phyloP scores from a whole-genome alignment of 2,113 vertebrate genomes.

The Neoarius graeffei region DNA sequence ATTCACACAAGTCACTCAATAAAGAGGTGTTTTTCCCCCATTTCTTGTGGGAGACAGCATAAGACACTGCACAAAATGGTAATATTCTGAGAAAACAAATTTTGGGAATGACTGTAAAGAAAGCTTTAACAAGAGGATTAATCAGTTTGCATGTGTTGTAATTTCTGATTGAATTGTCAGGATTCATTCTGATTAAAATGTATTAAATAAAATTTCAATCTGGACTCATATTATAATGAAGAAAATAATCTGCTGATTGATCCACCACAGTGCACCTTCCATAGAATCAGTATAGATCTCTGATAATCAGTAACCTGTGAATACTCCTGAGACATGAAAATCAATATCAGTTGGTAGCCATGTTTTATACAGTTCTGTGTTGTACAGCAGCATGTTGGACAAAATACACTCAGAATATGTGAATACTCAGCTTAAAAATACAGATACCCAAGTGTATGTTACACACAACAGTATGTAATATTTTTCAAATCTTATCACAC shows the following conservation, averaged over 20 bases:
- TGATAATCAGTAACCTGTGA: conserved; percentile 16
- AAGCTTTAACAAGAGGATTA: neutral
- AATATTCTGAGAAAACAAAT: neutral
- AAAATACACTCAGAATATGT: neutral
- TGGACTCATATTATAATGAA: neutral
- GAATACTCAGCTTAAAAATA: conserved; percentile 20
- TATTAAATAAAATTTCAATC: neutral
- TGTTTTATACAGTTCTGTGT: neutral
- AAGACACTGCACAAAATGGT: neutral
- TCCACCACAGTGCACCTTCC: neutral
- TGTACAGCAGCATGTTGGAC: neutral
- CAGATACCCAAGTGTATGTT: conserved; percentile 19
- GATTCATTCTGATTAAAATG: neutral
- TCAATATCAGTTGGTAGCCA: neutral
- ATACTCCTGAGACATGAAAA: neutral
- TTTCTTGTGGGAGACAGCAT: neutral
- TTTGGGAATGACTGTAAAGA: neutral
- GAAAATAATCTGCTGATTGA: neutral
- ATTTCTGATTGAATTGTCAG: neutral
- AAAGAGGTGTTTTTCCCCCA: conserved; percentile 3
- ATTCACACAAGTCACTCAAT: conserved; percentile 52
- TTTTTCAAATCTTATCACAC: conserved; percentile 27
- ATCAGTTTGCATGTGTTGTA: neutral
- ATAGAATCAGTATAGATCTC: conserved; percentile 14
- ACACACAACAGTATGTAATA: conserved; percentile 29